Percentiles rank a stretch among this genome's conserved stretches.
Evolutionary conservation across 2,888 invertebrate species (phyloP).

Genomic region (Parnassius glacialis): DNA sequence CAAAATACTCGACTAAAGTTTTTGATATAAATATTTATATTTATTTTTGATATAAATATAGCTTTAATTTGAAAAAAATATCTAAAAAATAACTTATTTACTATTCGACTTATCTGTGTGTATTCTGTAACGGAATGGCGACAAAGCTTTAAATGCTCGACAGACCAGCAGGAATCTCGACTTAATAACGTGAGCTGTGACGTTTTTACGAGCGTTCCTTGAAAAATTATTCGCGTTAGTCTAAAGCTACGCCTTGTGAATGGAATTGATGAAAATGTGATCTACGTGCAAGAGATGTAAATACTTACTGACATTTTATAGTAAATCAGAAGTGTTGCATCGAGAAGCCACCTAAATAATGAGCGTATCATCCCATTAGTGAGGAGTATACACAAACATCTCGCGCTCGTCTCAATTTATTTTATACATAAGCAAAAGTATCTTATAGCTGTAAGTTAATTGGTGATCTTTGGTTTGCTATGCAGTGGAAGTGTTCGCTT

Average conservation of each 20-base stretch:
- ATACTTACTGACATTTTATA: background rate
- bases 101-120: constrained; percentile 30
- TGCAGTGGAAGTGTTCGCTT: constrained; percentile 8
- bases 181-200: constrained; percentile 46
- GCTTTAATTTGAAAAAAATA: constrained; percentile 19
- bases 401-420: constrained; percentile 1
- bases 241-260: constrained; percentile 24
- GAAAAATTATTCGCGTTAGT: constrained; percentile 30
- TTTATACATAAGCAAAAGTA: background rate
- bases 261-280: constrained; percentile 23
- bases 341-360: background rate
- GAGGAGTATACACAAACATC: background rate
- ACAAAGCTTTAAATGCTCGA: constrained; percentile 44
- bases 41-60: constrained; percentile 5
- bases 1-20: background rate
- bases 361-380: background rate
- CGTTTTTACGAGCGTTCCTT: constrained; percentile 42
- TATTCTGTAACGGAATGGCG: constrained; percentile 42
- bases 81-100: constrained; percentile 28
- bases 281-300: background rate
- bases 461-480: constrained; percentile 2
- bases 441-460: background rate
- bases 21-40: constrained; percentile 1
- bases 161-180: constrained; percentile 42
- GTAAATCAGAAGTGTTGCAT: background rate